phyloP scores from a whole-genome alignment of 1,140 invertebrate species.

The Drosophila pachea region DNA sequence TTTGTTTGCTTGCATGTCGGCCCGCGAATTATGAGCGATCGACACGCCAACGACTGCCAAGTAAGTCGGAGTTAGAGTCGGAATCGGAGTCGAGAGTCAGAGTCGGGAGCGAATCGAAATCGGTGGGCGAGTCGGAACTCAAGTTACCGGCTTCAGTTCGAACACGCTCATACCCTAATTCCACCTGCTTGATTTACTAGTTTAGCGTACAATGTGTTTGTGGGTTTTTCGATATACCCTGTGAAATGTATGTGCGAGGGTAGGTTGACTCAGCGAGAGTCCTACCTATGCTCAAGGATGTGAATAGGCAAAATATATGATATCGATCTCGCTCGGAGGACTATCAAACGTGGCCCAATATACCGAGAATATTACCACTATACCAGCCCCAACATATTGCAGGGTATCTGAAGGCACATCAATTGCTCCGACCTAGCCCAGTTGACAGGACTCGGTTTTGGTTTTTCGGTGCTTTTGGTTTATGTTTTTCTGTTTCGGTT shows the following conservation, averaged over 20 bases:
- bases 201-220: slow-evolving; percentile 76
- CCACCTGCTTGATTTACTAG: slow-evolving; percentile 62
- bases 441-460: slow-evolving; percentile 14
- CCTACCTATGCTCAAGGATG: no score
- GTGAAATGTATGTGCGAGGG: not conserved
- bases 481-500: slow-evolving; percentile 23
- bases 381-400: not conserved
- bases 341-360: no score
- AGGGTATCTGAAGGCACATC: slow-evolving; percentile 4
- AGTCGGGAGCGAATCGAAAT: slow-evolving; percentile 10
- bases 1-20: slow-evolving; percentile 75
- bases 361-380: not conserved
- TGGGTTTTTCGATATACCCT: slow-evolving; percentile 51
- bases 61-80: slow-evolving; percentile 58
- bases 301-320: not conserved
- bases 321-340: no score
- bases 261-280: no score
- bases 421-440: not conserved
- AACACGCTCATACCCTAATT: not conserved
- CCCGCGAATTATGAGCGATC: slow-evolving; percentile 72
- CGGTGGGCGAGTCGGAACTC: slow-evolving; percentile 8
- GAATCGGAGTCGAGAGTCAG: slow-evolving; percentile 2
- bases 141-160: slow-evolving; percentile 12
- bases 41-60: slow-evolving; percentile 69
- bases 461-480: slow-evolving; percentile 30